Conservation (phyloP, 1,140 invertebrate species). For the Leptestheria dahalacensis region DNA sequence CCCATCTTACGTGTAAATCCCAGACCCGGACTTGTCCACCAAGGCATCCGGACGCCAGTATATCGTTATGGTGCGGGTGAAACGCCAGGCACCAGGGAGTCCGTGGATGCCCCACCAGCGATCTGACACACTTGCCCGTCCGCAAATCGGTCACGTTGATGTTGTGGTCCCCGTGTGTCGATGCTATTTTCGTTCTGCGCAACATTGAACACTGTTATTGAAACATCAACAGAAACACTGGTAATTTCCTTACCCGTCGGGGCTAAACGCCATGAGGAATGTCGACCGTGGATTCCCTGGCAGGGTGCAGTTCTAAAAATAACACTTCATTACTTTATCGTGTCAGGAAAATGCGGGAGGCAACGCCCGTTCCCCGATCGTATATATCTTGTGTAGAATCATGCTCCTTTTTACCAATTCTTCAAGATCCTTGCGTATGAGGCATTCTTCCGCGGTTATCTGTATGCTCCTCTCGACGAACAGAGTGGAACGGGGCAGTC, state of each 20-base stretch:
- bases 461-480: conserved; percentile 4
- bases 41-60: conserved; percentile 74
- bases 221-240: conserved; percentile 4
- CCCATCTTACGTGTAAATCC: conserved; percentile 73
- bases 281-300: conserved; percentile 57
- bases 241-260: conserved; percentile 48
- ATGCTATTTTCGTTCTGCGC: conserved; percentile 60
- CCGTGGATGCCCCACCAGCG: conserved; percentile 65
- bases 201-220: conserved; percentile 8
- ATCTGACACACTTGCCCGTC: conserved; percentile 61
- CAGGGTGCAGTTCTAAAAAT: conserved; percentile 48
- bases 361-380: too few species aligned
- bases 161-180: conserved; percentile 80
- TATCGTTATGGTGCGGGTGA: conserved; percentile 66
- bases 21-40: conserved; percentile 80
- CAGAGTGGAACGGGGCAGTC: not conserved
- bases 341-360: not conserved
- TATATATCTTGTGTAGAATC: not conserved
- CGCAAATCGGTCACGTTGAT: conserved; percentile 72
- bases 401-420: conserved; percentile 8
- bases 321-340: conserved; percentile 5
- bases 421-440: conserved; percentile 11
- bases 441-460: conserved; percentile 9
- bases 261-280: conserved; percentile 72
- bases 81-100: conserved; percentile 85